Conservation (phyloP, 2,888 invertebrate genomes). For the Desoria tigrina region DNA sequence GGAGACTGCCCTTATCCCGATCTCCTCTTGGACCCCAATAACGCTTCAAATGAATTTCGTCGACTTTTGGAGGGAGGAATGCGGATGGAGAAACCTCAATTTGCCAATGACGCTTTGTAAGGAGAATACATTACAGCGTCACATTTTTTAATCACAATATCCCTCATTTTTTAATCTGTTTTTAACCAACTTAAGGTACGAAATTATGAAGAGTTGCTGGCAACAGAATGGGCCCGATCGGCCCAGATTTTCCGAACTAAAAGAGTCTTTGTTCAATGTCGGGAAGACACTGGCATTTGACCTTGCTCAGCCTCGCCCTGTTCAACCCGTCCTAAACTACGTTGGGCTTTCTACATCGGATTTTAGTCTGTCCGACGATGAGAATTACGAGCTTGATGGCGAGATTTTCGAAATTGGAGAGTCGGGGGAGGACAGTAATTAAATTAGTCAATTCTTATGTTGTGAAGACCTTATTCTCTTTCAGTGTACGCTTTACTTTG, state of each 20-base stretch:
- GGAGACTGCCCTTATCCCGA: constrained; percentile 28
- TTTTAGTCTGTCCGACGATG: too few relatives aligned
- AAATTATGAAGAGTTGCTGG: constrained; percentile 28
- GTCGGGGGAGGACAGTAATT: too few relatives aligned
- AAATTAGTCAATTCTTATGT: too few relatives aligned
- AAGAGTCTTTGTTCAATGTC: not conserved
- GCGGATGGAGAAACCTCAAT: constrained; percentile 17
- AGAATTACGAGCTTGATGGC: too few relatives aligned
- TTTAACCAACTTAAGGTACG: constrained; percentile 29
- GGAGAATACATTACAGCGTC: not conserved
- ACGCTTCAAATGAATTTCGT: not conserved
- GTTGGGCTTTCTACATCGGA: too few relatives aligned
- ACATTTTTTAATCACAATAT: constrained; percentile 6
- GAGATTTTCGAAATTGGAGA: too few relatives aligned
- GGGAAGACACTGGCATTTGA: too few relatives aligned
- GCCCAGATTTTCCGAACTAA: constrained; percentile 27
- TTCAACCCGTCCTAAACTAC: too few relatives aligned
- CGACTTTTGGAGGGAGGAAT: constrained; percentile 11
- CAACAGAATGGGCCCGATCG: constrained; percentile 15
- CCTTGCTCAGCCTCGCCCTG: too few relatives aligned
- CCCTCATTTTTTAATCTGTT: too few relatives aligned
- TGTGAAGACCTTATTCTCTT: too few relatives aligned
- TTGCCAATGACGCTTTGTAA: constrained; percentile 24
- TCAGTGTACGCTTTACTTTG: too few relatives aligned
- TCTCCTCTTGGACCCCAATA: not conserved